phyloP scores from a whole-genome alignment of 2,797 vertebrate genomes.

The Melanotaenia trifasciata region DNA sequence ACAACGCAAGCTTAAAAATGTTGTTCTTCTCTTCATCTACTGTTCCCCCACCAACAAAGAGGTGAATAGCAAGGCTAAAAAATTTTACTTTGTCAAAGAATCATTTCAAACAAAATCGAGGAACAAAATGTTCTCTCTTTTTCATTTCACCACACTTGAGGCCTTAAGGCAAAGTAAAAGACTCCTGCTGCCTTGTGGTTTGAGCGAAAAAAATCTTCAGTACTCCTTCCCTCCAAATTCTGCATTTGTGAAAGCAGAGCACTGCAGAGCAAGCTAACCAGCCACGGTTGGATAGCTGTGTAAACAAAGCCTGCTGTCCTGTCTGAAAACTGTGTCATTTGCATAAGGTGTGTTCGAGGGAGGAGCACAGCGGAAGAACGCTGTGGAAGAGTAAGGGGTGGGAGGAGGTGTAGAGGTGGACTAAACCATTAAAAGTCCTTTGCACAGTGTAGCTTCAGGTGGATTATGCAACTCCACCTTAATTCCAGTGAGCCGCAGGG shows the following conservation, averaged over 20 bases:
- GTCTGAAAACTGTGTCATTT: constrained; percentile 79
- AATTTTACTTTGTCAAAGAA: constrained; percentile 41
- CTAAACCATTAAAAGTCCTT: constrained; percentile 81
- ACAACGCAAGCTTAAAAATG: constrained; percentile 44
- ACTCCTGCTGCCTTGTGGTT: constrained; percentile 53
- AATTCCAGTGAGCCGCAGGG: constrained; percentile 62
- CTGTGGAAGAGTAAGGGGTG: constrained; percentile 53
- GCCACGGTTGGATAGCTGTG: constrained; percentile 77
- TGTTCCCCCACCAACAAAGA: constrained; percentile 44
- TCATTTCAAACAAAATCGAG: constrained; percentile 59
- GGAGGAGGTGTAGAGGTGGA: constrained; percentile 75
- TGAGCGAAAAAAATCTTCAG: constrained; percentile 27
- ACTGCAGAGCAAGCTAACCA: constrained; percentile 67
- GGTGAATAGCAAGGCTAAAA: constrained; percentile 17
- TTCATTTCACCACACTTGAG: constrained; percentile 53
- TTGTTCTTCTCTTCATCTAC: constrained; percentile 53
- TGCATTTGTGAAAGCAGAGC: constrained; percentile 55
- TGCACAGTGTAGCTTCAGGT: constrained; percentile 61
- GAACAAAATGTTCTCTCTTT: constrained; percentile 70
- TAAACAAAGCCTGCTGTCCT: constrained; percentile 85
- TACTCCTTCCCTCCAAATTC: constrained; percentile 72
- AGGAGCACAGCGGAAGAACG: constrained; percentile 70
- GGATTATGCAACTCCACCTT: constrained; percentile 73
- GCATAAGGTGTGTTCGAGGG: constrained; percentile 87
- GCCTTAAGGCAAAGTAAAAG: constrained; percentile 44